Base-by-base conservation (phyloP, 1,140 invertebrate genomes). In the Pectinophora gossypiella region DNA sequence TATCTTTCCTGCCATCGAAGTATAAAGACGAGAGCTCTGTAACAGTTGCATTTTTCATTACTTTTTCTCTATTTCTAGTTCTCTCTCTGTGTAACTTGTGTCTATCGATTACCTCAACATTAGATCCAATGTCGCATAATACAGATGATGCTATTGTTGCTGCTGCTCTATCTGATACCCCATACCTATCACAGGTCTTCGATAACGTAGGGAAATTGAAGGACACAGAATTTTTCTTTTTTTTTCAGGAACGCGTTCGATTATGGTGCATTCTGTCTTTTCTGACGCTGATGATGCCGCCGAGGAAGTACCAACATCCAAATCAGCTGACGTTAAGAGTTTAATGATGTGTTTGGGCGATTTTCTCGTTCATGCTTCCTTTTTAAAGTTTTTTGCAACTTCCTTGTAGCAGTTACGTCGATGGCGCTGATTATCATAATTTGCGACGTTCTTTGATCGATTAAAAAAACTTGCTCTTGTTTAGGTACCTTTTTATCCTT, bases 1-100 rank as follows among this genome's bases (percentile, higher is more conserved):
- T 61, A 23, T 72, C 61, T 54, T 72, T 72, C 51, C 71, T 50
- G 7, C 68, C 71, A 49, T 72, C 65, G 54, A 69, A 71, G 43
- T 69, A 74, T 38, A 72, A 49, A 32, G 51, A 54, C 10, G 44
- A 35, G 32, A 55, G 2, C 3, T 21, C 12, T 32, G n/a, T 9
- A 27, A 48, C 35, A 23, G 4, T 42, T 46, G 22, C 20, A 23
- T 59, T 9, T 10, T 18, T 36, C 43, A 48, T 43, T 40, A 54
- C 38, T 16, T 27, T 51, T 47, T 54, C 46, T 54, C 65, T 52
- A 9, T 49, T 54, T 46, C 54, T 58, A 13, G 35, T 43, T 49
- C 50, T 59, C 56, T 56, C 56, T 60, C 69, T 66, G 32, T 62
- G 56, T 23, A 76, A 12, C 53, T 75, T 72, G 49, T 49, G 56